Evolutionary conservation across 2,113 vertebrate species (phyloP).

Genomic region (Takifugu bimaculatus): DNA sequence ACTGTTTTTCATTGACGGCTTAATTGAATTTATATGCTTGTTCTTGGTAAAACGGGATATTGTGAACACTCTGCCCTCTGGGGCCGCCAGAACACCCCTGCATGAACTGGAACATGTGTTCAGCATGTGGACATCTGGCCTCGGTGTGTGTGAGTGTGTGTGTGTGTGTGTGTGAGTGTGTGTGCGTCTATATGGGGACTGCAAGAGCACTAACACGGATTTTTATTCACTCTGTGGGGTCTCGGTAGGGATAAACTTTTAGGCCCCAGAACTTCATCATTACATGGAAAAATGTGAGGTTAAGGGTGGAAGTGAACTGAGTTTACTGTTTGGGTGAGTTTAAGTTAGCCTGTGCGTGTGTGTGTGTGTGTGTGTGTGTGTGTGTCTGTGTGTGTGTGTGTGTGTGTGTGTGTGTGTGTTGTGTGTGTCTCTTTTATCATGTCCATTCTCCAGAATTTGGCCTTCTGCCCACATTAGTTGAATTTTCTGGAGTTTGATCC

Average conservation of each 20-base stretch:
- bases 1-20: background rate
- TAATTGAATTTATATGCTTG: conserved; percentile 2
- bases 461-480: conserved; percentile 26
- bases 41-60: conserved; percentile 2
- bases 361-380: conserved; percentile 36
- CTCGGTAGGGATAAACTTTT: too few relatives aligned
- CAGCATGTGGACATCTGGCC: conserved; percentile 58
- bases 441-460: conserved; percentile 17
- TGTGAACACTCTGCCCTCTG: conserved; percentile 37
- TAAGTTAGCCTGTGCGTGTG: background rate
- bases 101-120: conserved; percentile 69
- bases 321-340: background rate
- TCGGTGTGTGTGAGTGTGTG: conserved; percentile 10
- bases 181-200: background rate
- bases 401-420: conserved; percentile 18
- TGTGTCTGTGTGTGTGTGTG: conserved; percentile 16
- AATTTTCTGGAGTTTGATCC: conserved; percentile 49
- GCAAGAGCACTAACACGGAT: too few relatives aligned
- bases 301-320: too few relatives aligned
- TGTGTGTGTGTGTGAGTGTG: background rate
- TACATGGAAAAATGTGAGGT: too few relatives aligned
- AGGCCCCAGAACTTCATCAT: too few relatives aligned
- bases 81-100: conserved; percentile 52
- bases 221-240: too few relatives aligned
- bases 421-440: conserved; percentile 42